Conservation (phyloP, 1,140 invertebrate species). For the Papilio polyxenes region DNA sequence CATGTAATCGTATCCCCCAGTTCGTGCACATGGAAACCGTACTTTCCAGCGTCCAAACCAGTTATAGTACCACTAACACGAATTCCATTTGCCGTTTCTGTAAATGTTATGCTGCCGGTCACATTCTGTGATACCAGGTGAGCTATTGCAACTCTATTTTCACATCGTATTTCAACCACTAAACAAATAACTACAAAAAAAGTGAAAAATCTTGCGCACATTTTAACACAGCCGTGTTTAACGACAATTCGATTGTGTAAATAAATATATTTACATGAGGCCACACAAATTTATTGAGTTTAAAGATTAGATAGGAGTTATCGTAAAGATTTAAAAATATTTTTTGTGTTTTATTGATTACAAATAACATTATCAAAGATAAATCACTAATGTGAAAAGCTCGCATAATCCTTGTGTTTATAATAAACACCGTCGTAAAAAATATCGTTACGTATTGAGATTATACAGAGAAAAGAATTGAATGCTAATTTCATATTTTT, state of each 20-base stretch:
- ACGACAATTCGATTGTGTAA: slow-evolving; percentile 4
- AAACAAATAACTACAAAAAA: neutral
- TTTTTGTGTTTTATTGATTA: slow-evolving; percentile 12
- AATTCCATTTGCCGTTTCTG: slow-evolving; percentile 78
- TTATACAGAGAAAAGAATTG: too few relatives aligned
- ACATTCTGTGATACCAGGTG: slow-evolving; percentile 29
- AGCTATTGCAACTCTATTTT: slow-evolving; percentile 29
- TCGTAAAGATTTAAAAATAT: slow-evolving; percentile 52
- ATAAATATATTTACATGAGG: neutral
- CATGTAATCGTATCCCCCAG: slow-evolving; percentile 88
- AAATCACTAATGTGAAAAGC: neutral
- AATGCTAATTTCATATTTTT: neutral
- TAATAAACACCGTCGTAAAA: neutral
- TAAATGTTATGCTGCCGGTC: slow-evolving; percentile 10
- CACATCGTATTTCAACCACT: slow-evolving; percentile 1
- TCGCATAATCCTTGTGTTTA: neutral
- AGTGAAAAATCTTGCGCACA: slow-evolving; percentile 9
- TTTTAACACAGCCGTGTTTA: slow-evolving; percentile 9
- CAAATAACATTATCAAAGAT: neutral
- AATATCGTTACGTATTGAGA: slow-evolving; percentile 43
- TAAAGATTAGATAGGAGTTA: slow-evolving; percentile 31
- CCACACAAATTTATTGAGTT: neutral
- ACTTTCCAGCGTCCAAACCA: slow-evolving; percentile 83
- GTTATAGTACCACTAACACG: slow-evolving; percentile 83
- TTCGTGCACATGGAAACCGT: slow-evolving; percentile 93